Percentiles rank a stretch among this genome's conserved stretches.
phyloP scores from a whole-genome alignment of 2,113 vertebrate genomes.

The Artemisiospiza belli region DNA sequence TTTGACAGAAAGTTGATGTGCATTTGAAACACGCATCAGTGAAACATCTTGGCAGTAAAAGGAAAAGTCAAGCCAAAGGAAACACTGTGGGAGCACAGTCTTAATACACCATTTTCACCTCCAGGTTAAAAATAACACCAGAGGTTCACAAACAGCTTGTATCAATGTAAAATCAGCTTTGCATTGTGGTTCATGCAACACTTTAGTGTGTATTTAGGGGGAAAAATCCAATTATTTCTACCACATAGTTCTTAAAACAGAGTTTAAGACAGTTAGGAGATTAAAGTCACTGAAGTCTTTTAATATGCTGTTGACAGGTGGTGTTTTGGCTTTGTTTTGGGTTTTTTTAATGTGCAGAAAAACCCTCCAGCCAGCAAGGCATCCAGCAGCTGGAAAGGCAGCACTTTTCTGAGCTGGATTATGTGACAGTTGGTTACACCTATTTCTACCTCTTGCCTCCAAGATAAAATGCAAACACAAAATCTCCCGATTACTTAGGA shows the following conservation, averaged over 20 bases:
- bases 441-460: neutral
- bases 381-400: neutral
- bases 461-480: neutral
- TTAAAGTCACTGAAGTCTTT: neutral
- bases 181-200: neutral
- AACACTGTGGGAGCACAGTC: neutral
- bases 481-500: neutral
- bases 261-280: neutral
- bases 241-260: neutral
- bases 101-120: neutral
- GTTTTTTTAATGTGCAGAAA: neutral
- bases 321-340: neutral
- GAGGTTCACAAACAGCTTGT: neutral
- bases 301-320: neutral
- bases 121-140: neutral
- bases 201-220: neutral
- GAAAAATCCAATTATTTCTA: neutral
- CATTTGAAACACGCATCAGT: neutral
- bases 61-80: neutral
- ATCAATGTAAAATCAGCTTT: neutral
- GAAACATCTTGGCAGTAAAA: neutral
- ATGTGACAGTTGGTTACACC: neutral
- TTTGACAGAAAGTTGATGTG: neutral
- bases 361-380: neutral
- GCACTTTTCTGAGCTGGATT: neutral